phyloP scores from a whole-genome alignment of 2,797 vertebrate genomes.

The Chelonia mydas region DNA sequence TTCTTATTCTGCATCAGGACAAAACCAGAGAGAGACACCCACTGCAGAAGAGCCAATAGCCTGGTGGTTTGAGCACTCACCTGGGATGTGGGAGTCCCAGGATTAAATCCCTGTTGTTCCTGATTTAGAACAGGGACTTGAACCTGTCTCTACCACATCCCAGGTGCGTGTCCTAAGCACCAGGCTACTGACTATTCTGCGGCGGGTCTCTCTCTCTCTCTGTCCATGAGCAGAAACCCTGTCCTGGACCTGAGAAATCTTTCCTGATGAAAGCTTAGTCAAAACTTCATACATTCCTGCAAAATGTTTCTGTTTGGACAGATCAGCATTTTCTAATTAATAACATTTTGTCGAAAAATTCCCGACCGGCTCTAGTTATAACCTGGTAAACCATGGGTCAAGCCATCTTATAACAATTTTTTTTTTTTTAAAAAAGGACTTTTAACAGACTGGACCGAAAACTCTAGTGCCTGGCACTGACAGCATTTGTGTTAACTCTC shows the following conservation, averaged over 20 bases:
- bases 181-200: neutral
- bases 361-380: neutral
- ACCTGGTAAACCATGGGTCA: neutral
- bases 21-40: too few species aligned
- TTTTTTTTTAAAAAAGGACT: neutral
- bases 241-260: neutral
- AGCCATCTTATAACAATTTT: neutral
- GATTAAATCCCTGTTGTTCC: neutral
- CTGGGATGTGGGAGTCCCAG: neutral
- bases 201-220: neutral
- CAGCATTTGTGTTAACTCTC: neutral
- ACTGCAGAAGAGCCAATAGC: neutral
- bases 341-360: neutral
- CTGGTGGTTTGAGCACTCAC: neutral
- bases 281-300: neutral
- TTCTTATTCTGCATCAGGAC: too few species aligned
- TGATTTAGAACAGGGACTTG: neutral
- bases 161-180: neutral
- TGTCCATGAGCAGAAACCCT: neutral
- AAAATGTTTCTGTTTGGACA: neutral
- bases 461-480: neutral
- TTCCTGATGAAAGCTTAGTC: neutral
- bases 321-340: neutral
- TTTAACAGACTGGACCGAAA: neutral
- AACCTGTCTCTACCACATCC: neutral